Conservation (phyloP, 2,797 vertebrate species). For the Sandelia bainsii region DNA sequence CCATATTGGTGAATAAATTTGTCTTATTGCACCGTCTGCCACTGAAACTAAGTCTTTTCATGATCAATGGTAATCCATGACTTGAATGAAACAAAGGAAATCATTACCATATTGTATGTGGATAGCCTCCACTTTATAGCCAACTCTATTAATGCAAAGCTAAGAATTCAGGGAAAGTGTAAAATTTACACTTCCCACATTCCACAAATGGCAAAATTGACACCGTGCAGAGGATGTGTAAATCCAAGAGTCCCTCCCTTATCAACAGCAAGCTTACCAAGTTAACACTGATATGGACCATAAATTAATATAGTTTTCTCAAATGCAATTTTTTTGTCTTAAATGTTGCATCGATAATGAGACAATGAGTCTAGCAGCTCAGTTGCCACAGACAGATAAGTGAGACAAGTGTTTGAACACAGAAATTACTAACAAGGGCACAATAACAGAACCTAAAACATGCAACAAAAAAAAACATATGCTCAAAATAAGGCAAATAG, state of each 20-base stretch:
- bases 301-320: slow-evolving; percentile 17
- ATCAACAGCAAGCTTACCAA: slow-evolving; percentile 30
- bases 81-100: slow-evolving; percentile 55
- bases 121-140: slow-evolving; percentile 20
- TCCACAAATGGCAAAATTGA: slow-evolving; percentile 82
- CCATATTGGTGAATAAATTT: slow-evolving; percentile 47
- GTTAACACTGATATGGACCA: slow-evolving; percentile 28
- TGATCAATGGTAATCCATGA: slow-evolving; percentile 51
- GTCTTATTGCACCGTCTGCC: slow-evolving; percentile 62
- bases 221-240: slow-evolving; percentile 72
- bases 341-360: background rate
- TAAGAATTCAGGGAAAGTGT: slow-evolving; percentile 47
- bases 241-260: slow-evolving; percentile 58
- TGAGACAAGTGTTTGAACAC: background rate
- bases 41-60: slow-evolving; percentile 40
- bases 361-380: background rate
- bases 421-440: background rate
- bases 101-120: slow-evolving; percentile 33
- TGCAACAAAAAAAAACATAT: background rate
- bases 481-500: background rate
- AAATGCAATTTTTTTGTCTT: background rate
- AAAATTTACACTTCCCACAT: slow-evolving; percentile 83
- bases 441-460: background rate
- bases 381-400: slow-evolving; percentile 3
- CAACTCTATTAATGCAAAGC: slow-evolving; percentile 58